Evolutionary conservation across 2,113 vertebrate species (phyloP).

Genomic region (Oncorhynchus keta): DNA sequence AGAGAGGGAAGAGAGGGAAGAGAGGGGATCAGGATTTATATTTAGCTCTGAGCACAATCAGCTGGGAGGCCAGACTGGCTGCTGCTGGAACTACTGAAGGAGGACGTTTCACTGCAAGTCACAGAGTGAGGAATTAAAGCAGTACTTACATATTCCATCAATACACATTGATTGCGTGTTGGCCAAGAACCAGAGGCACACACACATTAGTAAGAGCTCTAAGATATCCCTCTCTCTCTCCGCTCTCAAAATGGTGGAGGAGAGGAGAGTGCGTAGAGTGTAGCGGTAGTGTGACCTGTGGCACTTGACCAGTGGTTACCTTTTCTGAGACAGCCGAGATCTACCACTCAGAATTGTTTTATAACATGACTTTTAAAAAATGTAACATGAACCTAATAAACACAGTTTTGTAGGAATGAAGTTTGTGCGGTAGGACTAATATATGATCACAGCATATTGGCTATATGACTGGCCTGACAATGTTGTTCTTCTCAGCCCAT

Average conservation of each 20-base stretch:
- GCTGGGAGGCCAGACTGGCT: conserved; percentile 25
- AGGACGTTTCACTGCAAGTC: conserved; percentile 4
- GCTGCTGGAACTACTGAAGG: too few species aligned
- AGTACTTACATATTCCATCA: conserved; percentile 32
- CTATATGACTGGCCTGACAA: too few species aligned
- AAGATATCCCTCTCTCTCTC: conserved; percentile 46
- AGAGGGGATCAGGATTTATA: conserved; percentile 38
- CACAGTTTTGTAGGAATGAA: too few species aligned
- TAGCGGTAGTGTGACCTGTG: background rate
- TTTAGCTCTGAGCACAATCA: conserved; percentile 52
- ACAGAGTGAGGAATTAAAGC: conserved; percentile 25
- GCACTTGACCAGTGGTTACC: background rate
- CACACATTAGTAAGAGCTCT: conserved; percentile 37
- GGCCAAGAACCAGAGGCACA: conserved; percentile 30
- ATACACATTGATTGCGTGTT: conserved; percentile 36
- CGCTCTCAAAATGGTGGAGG: conserved; percentile 58
- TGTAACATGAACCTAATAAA: too few species aligned
- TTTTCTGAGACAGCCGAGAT: too few species aligned
- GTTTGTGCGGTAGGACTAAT: too few species aligned
- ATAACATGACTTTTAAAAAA: too few species aligned
- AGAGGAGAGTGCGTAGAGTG: conserved; percentile 15
- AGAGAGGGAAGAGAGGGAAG: too few species aligned
- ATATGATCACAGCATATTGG: too few species aligned
- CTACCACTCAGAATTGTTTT: too few species aligned
- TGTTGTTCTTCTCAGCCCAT: too few species aligned